Conservation (phyloP, 2,113 vertebrate genomes). For the Turdus rufiventris region DNA sequence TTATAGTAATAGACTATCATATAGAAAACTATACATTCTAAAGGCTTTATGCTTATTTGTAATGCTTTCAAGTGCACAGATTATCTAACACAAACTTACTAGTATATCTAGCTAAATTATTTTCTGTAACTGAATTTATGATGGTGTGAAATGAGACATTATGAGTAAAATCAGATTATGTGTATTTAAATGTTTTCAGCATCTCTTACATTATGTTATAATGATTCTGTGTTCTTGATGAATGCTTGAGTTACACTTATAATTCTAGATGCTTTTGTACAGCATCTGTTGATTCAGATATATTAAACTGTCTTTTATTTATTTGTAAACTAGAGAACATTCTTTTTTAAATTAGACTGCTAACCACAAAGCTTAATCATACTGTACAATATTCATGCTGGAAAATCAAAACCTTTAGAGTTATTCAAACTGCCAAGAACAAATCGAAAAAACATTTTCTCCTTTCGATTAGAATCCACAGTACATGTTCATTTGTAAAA, state of each 20-base stretch:
- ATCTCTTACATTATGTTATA: not conserved
- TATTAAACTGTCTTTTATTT: slow-evolving; percentile 3
- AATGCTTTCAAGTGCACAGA: not conserved
- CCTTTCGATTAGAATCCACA: not conserved
- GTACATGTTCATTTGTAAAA: slow-evolving; percentile 26
- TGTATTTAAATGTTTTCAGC: not conserved
- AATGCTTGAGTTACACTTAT: not conserved
- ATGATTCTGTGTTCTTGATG: not conserved
- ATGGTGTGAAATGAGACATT: not conserved
- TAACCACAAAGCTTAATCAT: slow-evolving; percentile 9
- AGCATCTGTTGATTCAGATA: not conserved
- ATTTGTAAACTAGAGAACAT: not conserved
- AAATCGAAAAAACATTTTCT: slow-evolving; percentile 1
- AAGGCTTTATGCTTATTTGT: not conserved
- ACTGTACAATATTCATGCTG: not conserved
- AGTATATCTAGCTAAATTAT: not conserved
- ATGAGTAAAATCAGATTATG: not conserved
- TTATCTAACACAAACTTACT: not conserved
- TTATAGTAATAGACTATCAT: not conserved
- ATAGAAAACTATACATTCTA: not conserved
- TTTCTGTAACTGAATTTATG: not conserved
- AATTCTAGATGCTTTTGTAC: not conserved
- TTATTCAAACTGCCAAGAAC: slow-evolving; percentile 29
- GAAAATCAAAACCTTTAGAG: slow-evolving; percentile 19
- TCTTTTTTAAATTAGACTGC: slow-evolving; percentile 32